Evolutionary conservation across 2,113 vertebrate genomes (phyloP).

Genomic region (Antechinus flavipes): DNA sequence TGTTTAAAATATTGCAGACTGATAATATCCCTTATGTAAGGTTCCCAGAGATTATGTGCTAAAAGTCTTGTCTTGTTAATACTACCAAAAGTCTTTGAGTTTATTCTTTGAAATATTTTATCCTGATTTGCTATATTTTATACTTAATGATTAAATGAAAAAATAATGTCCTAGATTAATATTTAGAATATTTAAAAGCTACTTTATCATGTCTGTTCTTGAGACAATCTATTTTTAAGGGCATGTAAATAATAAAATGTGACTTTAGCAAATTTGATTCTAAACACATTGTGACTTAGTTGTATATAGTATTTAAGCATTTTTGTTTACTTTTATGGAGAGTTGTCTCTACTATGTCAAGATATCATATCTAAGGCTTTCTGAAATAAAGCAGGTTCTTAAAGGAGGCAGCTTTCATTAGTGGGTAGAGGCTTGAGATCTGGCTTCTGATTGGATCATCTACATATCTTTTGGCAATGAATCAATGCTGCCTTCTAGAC

Average conservation of each 20-base stretch:
- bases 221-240: not conserved
- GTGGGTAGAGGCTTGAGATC: not conserved
- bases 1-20: not conserved
- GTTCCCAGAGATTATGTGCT: not conserved
- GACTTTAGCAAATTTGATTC: not conserved
- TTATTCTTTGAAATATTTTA: not conserved
- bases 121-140: not conserved
- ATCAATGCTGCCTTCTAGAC: not conserved
- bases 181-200: not conserved
- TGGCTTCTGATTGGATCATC: not conserved
- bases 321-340: not conserved
- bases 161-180: not conserved
- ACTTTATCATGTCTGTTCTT: not conserved
- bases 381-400: not conserved
- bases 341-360: not conserved
- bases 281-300: not conserved
- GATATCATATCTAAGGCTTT: not conserved
- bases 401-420: not conserved
- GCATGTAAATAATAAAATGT: not conserved
- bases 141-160: not conserved
- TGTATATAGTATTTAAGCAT: not conserved
- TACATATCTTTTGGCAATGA: not conserved
- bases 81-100: not conserved
- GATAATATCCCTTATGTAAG: not conserved
- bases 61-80: not conserved